Evolutionary conservation across 2,888 invertebrate genomes (phyloP).

Genomic region (Ectemnius cavifrons): DNA sequence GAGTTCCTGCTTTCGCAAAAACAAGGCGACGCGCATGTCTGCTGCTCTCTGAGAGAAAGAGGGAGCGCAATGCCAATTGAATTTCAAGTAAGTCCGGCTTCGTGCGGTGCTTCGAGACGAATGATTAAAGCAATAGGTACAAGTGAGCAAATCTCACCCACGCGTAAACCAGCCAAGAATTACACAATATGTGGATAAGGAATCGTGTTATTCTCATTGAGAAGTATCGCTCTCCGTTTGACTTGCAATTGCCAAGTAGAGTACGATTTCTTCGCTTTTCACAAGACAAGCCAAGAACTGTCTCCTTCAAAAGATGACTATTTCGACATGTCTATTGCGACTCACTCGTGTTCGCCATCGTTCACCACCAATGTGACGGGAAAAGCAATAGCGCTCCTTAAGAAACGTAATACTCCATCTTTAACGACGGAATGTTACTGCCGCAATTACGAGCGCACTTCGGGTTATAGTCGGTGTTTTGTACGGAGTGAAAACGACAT

Average conservation of each 20-base stretch:
- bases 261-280: no score
- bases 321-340: no score
- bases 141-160: slow-evolving; percentile 24
- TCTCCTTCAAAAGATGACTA: background rate
- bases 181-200: slow-evolving; percentile 43
- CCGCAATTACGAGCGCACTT: no score
- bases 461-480: no score
- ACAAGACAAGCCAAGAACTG: no score
- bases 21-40: no score
- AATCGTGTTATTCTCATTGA: slow-evolving; percentile 20
- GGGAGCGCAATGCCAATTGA: slow-evolving; percentile 5
- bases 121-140: slow-evolving; percentile 15
- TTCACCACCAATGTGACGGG: background rate
- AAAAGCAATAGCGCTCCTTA: no score
- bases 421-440: no score
- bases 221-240: slow-evolving; percentile 15
- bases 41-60: background rate
- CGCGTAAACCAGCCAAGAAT: slow-evolving; percentile 39
- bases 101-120: slow-evolving; percentile 22
- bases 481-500: no score
- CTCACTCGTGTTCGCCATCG: background rate
- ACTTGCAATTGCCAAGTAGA: no score
- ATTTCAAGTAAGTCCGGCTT: background rate
- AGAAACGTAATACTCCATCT: no score
- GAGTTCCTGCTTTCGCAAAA: no score